Evolutionary conservation across 2,888 invertebrate genomes (phyloP), one percentile per base, ranked within the genome.

Genomic region (Drosophila mercatorum): DNA sequence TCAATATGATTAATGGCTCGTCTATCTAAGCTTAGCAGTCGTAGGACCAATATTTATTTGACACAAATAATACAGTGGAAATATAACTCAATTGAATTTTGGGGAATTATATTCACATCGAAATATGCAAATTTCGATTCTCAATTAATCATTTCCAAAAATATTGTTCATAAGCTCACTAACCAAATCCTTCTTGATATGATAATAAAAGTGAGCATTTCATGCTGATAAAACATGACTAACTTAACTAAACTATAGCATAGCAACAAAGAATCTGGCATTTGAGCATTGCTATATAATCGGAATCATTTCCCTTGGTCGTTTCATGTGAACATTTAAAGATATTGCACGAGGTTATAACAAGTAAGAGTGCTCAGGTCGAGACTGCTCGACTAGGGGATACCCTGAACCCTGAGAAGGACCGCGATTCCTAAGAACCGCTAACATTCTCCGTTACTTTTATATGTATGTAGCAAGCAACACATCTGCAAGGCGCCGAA

Each of bases 1-100:
- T 58, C 75, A 67, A 70, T 65, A 62, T 76, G 78, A 80, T 80
- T 80, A 80, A 78, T 66, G 22, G 22, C 22, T 44, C 52, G 49
- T 47, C 64, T 55, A 60, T 65, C 49, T 55, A 26, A 55, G 53
- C 26, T 22, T 22, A 22, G 22, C 22, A 22, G 1, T 22, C 22
- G 22, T 22, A 22, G 22, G 22, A 22, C 22, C 22, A 22, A 22
- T 22, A 22, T 51, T 14, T 52, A 47, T 14, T 14, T 47, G 46
- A 28, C 28, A 14, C 7, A 47, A 26, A 47, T 28, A 47, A 47
- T 28, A 12, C 22, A 1, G 22, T 2, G 12, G 22, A 3, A 5
- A 46, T 40, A 40, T 14, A 40, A 43, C 41, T 43, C 41, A 47
- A 46, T 46, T 46, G 12, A 26, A 46, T 7, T 14, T 28, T 5